Conservation (phyloP, 92 coral and sea anemone species). For the Virgularia gustaviana region DNA sequence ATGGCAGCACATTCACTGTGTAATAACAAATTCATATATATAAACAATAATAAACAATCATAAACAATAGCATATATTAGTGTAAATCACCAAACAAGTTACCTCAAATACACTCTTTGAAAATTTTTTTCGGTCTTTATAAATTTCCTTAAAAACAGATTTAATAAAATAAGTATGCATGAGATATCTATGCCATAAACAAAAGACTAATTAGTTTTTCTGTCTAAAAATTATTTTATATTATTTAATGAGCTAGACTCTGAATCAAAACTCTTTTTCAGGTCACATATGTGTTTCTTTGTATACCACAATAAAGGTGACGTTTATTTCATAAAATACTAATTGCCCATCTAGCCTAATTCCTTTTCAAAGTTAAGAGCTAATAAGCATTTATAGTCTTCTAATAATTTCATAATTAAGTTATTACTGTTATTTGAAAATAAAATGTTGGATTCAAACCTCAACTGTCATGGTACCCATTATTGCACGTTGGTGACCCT, state of each 20-base stretch:
- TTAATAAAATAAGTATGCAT: not conserved
- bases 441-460: conserved; percentile 35
- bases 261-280: not conserved
- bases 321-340: too few relatives aligned
- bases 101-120: conserved; percentile 99
- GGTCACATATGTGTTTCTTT: not conserved
- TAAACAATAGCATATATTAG: not conserved
- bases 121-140: conserved; percentile 96
- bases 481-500: conserved; percentile 96
- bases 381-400: too few relatives aligned
- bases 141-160: conserved; percentile 67
- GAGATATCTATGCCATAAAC: too few relatives aligned
- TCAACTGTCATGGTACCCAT: conserved; percentile 99
- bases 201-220: too few relatives aligned
- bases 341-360: too few relatives aligned
- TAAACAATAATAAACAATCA: not conserved
- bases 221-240: too few relatives aligned
- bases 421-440: not conserved
- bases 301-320: too few relatives aligned
- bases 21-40: not conserved
- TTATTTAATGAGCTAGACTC: too few relatives aligned
- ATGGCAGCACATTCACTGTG: not conserved
- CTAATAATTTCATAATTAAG: too few relatives aligned
- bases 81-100: too few relatives aligned
- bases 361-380: too few relatives aligned